Conservation (phyloP, 2,888 invertebrate genomes). For the Drosophila nr. perissopoda region DNA sequence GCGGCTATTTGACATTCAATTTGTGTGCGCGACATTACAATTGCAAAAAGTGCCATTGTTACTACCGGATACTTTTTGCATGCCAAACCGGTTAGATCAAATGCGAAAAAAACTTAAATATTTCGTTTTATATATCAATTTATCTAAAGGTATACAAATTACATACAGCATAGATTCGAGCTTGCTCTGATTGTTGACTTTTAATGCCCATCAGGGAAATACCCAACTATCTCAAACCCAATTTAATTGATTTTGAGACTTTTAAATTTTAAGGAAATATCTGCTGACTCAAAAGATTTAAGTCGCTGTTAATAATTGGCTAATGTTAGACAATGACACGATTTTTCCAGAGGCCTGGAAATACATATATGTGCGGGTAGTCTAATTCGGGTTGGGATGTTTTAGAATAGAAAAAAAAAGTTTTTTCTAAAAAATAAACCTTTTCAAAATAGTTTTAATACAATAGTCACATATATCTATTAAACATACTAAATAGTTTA, state of each 20-base stretch:
- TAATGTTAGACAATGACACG: background rate
- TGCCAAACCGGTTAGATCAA: slow-evolving; percentile 52
- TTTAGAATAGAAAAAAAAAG: background rate
- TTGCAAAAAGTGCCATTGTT: slow-evolving; percentile 70
- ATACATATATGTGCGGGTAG: background rate
- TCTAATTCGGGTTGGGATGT: background rate
- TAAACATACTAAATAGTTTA: background rate
- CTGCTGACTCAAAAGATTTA: background rate
- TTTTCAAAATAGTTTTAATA: background rate
- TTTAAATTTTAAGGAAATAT: background rate
- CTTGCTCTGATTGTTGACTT: slow-evolving; percentile 27
- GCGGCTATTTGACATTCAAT: slow-evolving; percentile 74
- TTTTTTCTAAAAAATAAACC: background rate
- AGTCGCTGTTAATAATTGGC: background rate
- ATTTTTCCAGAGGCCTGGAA: background rate
- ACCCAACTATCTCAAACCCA: background rate
- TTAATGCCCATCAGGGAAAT: slow-evolving; percentile 15
- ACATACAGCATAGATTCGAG: slow-evolving; percentile 2
- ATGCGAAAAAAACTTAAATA: slow-evolving; percentile 22
- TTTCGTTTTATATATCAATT: slow-evolving; percentile 1
- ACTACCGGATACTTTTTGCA: slow-evolving; percentile 78
- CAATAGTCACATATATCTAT: background rate
- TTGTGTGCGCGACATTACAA: slow-evolving; percentile 77
- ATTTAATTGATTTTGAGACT: too few relatives aligned
- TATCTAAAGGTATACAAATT: slow-evolving; percentile 22